Percentiles rank a stretch among this genome's conserved stretches.
These are phyloP conservation scores for Carpatolechia fugitivella DNA, from an alignment of 2,888 invertebrate genomes.

Conservation along the genomic window DNA sequence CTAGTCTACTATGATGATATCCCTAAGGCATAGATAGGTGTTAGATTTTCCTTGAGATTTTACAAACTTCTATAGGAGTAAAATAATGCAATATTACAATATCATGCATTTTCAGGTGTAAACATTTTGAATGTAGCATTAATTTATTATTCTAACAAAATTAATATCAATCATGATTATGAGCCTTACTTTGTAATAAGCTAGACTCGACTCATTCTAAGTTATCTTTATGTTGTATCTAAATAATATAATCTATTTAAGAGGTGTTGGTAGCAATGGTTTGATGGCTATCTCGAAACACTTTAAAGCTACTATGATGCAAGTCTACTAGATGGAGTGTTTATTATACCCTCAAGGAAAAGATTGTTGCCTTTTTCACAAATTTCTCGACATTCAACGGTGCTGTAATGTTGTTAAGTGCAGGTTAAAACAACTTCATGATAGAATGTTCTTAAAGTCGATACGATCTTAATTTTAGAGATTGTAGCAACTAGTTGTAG, in stretches of 20 bases:
- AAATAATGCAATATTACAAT: background rate
- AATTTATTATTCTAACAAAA: no score
- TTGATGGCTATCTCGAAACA: conserved; percentile 3
- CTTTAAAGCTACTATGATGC: conserved; percentile 5
- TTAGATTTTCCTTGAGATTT: background rate
- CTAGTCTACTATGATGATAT: conserved; percentile 27
- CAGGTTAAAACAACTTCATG: no score
- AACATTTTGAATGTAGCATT: no score
- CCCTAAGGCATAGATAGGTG: background rate
- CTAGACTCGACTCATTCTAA: no score
- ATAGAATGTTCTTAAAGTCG: no score
- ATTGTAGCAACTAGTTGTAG: no score
- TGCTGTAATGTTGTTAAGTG: background rate
- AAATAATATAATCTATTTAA: background rate
- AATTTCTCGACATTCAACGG: background rate
- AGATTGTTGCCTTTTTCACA: conserved; percentile 4
- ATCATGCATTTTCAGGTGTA: no score
- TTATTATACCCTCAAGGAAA: conserved; percentile 6
- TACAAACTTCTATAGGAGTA: background rate
- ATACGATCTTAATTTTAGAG: no score
- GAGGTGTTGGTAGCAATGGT: background rate
- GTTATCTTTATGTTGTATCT: background rate
- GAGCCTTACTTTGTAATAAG: no score
- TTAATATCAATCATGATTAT: no score
- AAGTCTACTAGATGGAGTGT: background rate